Base-by-base conservation (phyloP, 2,888 invertebrate genomes). In the Amphiduros pacificus region DNA sequence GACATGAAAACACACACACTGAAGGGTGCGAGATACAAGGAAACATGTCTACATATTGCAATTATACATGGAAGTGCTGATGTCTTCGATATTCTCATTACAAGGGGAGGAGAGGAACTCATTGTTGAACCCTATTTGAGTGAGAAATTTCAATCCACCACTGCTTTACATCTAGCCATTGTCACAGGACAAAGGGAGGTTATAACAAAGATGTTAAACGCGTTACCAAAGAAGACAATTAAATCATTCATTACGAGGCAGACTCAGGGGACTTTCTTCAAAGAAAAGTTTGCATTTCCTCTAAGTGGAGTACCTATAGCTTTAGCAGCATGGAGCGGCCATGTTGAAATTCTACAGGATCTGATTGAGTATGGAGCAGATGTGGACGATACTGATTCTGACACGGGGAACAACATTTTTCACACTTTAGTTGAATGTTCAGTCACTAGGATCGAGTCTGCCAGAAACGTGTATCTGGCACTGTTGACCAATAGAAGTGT, bases 351-450 rank as follows among this genome's bases (percentile, higher is more conserved):
- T 9, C 29, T 51, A 14, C 28, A 51, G 17, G 14, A 29, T 17
- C 51, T 51, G 51, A 14, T 51, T 2, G 27, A 5, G 2, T 51
- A 51, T 20, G 51, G 51, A 4, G 51, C 51, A 27, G 17, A 51
- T 27, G 14, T 51, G 6, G 51, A 51, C 22, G 51, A 2, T 14
- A 5, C 11, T 27, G 27, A 26, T 5, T 20, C 2, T 14, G n/a
- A 14, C 9, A 51, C 51, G 17, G 51, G 51, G 17, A 51, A 51
- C 17, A 51, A 51, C 28, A 27, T 51, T 29, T 29, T 51, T 3
- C 51, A 51, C 28, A 29, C 51, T 29, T 20, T 51, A 11, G 51
- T 51, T 17, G 51, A 51, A 26, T 51, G 29, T 27, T 27, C 51
- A 2, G 28, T 14, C 27, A 26, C 29, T 27, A 29, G 29, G 14